Evolutionary conservation across 1,140 invertebrate species (phyloP), one percentile per base, ranked within the genome.

Genomic region (Battus philenor): DNA sequence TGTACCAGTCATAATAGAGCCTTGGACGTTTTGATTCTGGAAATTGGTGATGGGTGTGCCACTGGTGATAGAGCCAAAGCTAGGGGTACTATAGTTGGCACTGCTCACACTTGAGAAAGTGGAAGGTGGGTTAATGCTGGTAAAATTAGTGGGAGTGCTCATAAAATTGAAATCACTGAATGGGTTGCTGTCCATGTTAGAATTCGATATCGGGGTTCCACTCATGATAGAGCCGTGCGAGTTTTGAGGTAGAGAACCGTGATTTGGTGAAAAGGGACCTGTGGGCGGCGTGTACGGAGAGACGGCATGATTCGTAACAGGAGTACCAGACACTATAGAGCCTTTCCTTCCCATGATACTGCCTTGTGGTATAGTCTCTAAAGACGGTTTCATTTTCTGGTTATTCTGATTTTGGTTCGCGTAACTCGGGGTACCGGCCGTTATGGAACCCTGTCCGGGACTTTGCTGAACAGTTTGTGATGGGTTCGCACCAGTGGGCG

Each of bases 351-450:
- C 59, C 59, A 81, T 78, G 9, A 78, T 64, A 11, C 47, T 68
- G 0, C 77, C 74, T 47, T 81, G 77, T 0, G 71, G 75, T 41
- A 83, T 80, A 1, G 79, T 78, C 51, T 83, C 70, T 13, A 83
- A 30, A 1, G 64, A 57, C 0, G 68, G 72, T 41, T 69, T 72
- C 64, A 74, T 70, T 52, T 70, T 74, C 9, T 63, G 61, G 50
- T 63, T 87, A 54, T 71, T 89, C 86, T 90, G 88, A 18, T 72
- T 66, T 46, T 41, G 46, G 18, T 78, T 63, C 7, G 36, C 6
- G 11, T 64, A 68, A 30, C 61, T 83, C n/a, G 77, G 73, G 6
- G 81, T 68, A 1, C 65, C 66, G 10, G 63, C 58, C 4, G 69
- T 72, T 4, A 73, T 71, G 0, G 76, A 67, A 1, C 67, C 71